These are phyloP conservation scores for Perithous albicinctus DNA, from an alignment of 2,888 invertebrate species.

Conservation along the genomic window DNA sequence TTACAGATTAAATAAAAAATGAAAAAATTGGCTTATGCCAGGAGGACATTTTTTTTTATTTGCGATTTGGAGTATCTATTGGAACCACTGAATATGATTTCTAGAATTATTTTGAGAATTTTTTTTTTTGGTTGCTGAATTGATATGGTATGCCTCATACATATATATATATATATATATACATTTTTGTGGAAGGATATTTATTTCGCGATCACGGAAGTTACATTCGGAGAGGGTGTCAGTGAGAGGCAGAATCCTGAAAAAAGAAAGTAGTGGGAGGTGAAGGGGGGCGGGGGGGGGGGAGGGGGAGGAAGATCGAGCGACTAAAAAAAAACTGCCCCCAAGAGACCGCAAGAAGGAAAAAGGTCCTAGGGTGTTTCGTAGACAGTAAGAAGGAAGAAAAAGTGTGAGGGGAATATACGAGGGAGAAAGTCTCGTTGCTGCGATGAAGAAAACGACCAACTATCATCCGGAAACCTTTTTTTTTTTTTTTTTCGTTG, in stretches of 20 bases:
- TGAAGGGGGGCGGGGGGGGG: not conserved
- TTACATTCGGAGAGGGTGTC: constrained; percentile 19
- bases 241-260: not conserved
- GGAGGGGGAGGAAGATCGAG: too few relatives aligned
- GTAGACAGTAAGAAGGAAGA: constrained; percentile 34
- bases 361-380: constrained; percentile 49
- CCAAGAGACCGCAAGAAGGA: constrained; percentile 53
- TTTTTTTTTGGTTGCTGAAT: too few relatives aligned
- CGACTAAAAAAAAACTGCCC: constrained; percentile 54
- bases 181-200: too few relatives aligned
- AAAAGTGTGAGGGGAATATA: constrained; percentile 10
- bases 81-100: too few relatives aligned
- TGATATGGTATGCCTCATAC: too few relatives aligned
- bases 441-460: constrained; percentile 38
- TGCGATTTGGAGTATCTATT: too few relatives aligned
- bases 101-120: too few relatives aligned
- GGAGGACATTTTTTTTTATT: too few relatives aligned
- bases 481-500: constrained; percentile 43
- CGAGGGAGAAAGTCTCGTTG: constrained; percentile 44
- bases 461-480: constrained; percentile 50
- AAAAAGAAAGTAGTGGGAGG: constrained; percentile 14
- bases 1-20: too few relatives aligned
- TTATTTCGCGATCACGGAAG: constrained; percentile 25
- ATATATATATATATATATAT: too few relatives aligned
- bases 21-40: too few relatives aligned